phyloP scores from a whole-genome alignment of 1,140 invertebrate genomes.

The Trinorchestia longiramus region DNA sequence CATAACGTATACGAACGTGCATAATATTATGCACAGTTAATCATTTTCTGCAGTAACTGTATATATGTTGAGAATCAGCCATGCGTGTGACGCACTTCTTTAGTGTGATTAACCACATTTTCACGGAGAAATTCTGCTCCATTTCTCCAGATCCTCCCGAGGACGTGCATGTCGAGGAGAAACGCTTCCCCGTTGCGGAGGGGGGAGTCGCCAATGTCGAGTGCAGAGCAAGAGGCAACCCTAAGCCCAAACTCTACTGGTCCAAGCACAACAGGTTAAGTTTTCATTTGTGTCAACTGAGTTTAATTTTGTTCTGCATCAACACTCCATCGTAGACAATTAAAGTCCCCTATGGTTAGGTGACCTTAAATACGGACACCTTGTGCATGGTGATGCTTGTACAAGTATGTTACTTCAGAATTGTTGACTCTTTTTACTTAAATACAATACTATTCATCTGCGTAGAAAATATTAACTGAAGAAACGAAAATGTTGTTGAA shows the following conservation, averaged over 20 bases:
- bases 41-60: too few relatives aligned
- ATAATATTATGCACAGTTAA: too few relatives aligned
- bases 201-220: constrained; percentile 87
- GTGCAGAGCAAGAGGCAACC: constrained; percentile 90
- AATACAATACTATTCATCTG: too few relatives aligned
- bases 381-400: too few relatives aligned
- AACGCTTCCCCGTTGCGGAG: constrained; percentile 82
- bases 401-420: too few relatives aligned
- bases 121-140: background rate
- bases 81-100: too few relatives aligned
- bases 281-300: background rate
- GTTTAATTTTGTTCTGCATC: background rate
- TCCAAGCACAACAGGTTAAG: constrained; percentile 58
- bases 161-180: constrained; percentile 80
- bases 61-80: too few relatives aligned
- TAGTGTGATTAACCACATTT: background rate
- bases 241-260: constrained; percentile 69
- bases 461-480: too few relatives aligned
- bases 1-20: too few relatives aligned
- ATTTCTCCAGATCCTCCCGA: constrained; percentile 81
- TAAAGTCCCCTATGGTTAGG: background rate
- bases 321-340: background rate
- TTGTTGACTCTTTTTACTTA: too few relatives aligned
- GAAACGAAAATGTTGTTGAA: too few relatives aligned
- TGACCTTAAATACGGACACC: too few relatives aligned